phyloP scores from a whole-genome alignment of 2,113 vertebrate species.

The Onychostruthus taczanowskii region DNA sequence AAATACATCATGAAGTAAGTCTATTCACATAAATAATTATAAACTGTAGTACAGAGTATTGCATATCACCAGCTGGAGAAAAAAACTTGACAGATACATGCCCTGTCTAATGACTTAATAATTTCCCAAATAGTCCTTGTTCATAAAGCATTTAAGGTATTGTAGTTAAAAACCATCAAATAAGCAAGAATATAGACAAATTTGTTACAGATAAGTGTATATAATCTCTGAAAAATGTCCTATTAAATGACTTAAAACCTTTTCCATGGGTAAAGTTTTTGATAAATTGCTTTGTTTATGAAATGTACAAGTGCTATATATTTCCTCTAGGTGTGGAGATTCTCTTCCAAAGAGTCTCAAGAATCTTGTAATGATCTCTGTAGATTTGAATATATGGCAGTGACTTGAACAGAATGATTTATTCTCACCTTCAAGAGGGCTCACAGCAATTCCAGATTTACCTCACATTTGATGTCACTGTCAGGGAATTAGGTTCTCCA shows the following conservation, averaged over 20 bases:
- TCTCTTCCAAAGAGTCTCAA: background rate
- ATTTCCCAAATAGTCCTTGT: background rate
- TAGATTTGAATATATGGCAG: background rate
- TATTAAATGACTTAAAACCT: background rate
- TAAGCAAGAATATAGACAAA: background rate
- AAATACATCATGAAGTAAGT: conserved; percentile 97
- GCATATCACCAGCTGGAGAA: background rate
- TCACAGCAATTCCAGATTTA: background rate
- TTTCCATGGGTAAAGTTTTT: background rate
- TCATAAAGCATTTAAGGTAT: background rate
- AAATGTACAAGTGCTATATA: background rate
- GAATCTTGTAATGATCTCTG: background rate
- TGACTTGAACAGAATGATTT: background rate
- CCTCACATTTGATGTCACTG: background rate
- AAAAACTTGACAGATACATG: background rate
- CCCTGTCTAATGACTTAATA: background rate
- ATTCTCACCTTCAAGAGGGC: background rate
- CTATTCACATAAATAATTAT: background rate
- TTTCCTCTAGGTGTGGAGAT: background rate
- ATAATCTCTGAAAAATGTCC: background rate
- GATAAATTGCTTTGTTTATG: background rate
- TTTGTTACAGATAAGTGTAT: background rate
- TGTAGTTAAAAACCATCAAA: background rate
- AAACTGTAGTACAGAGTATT: background rate
- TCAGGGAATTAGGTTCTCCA: background rate